Conservation (phyloP, 2,888 invertebrate genomes). For the Caenorhabditis virilis region DNA sequence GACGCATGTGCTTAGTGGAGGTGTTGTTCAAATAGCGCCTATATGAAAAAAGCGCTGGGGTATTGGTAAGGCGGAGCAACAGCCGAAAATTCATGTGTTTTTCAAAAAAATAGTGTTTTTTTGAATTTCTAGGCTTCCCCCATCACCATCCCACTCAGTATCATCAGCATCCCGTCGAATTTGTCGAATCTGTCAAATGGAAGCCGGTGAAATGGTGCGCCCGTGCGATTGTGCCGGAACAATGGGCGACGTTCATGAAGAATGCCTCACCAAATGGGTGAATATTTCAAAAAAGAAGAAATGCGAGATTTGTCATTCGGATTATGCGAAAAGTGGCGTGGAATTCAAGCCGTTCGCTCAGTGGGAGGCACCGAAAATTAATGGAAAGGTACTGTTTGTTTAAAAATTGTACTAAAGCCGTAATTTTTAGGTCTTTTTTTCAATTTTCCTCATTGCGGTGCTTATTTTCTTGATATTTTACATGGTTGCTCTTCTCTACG, state of each 20-base stretch:
- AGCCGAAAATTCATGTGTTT: too few species aligned
- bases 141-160: constrained; percentile 17
- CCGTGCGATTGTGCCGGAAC: constrained; percentile 63
- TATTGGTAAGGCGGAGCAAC: too few species aligned
- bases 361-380: constrained; percentile 48
- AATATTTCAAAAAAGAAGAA: constrained; percentile 45
- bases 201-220: constrained; percentile 56
- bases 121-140: too few species aligned
- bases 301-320: constrained; percentile 59
- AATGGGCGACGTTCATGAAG: constrained; percentile 58
- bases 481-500: constrained; percentile 15
- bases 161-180: constrained; percentile 35
- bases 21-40: too few species aligned
- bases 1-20: too few species aligned
- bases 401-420: too few species aligned
- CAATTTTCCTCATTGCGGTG: constrained; percentile 10
- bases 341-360: constrained; percentile 43
- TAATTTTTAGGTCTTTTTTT: constrained; percentile 2
- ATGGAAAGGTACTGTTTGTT: constrained; percentile 35
- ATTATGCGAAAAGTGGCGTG: constrained; percentile 48
- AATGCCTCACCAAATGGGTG: constrained; percentile 60
- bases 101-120: too few species aligned
- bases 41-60: too few species aligned
- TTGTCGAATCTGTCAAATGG: constrained; percentile 64
- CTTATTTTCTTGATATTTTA: constrained; percentile 23